These are phyloP conservation scores for Agonopterix arenella DNA, from an alignment of 2,888 invertebrate species.

Conservation along the genomic window DNA sequence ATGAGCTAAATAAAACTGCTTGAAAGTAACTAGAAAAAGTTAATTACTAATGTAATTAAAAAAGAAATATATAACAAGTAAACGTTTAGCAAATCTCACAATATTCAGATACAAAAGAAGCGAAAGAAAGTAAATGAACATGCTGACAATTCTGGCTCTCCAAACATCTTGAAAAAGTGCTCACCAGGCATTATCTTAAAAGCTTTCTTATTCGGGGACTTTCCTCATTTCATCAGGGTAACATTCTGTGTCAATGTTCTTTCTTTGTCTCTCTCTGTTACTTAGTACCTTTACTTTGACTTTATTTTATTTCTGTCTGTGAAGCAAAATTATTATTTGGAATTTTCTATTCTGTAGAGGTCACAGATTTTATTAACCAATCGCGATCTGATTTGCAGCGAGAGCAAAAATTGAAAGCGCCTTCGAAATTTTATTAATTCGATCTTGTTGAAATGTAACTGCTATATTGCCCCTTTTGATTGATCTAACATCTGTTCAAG, in stretches of 20 bases:
- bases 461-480: too few species aligned
- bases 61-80: neutral
- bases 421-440: too few species aligned
- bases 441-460: too few species aligned
- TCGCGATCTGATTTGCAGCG: too few species aligned
- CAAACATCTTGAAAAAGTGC: conserved; percentile 27
- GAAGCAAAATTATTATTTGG: neutral
- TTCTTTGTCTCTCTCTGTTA: conserved; percentile 7
- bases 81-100: too few species aligned
- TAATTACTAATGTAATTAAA: neutral
- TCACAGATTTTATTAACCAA: too few species aligned
- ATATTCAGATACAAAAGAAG: conserved; percentile 1
- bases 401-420: too few species aligned
- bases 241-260: conserved; percentile 21
- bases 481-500: too few species aligned
- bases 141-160: conserved; percentile 17
- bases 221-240: conserved; percentile 31
- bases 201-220: conserved; percentile 24
- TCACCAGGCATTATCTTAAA: conserved; percentile 31
- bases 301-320: neutral
- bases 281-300: conserved; percentile 2
- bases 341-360: too few species aligned
- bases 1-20: neutral
- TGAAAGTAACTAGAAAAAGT: neutral
- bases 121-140: conserved; percentile 1